Evolutionary conservation across 92 coral and sea anemone genomes (phyloP).

Genomic region (Porites rus): DNA sequence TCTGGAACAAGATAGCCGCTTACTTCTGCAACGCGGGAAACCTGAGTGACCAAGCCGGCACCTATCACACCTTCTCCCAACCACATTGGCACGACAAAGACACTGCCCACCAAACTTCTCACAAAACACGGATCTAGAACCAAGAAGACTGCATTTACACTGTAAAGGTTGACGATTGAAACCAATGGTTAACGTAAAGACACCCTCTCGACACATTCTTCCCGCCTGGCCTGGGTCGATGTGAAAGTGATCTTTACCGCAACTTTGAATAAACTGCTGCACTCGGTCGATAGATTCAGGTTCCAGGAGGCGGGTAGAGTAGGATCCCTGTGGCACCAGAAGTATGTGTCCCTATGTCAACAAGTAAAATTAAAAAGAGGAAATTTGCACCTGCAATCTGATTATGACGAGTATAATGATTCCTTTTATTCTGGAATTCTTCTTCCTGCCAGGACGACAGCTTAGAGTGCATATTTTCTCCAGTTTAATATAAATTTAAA

Average conservation of each 20-base stretch:
- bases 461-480: too few relatives aligned
- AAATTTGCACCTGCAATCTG: too few relatives aligned
- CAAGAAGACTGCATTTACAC: conserved; percentile 80
- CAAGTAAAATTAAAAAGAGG: background rate
- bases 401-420: too few relatives aligned
- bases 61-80: conserved; percentile 87
- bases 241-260: conserved; percentile 79
- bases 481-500: too few relatives aligned
- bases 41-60: conserved; percentile 86
- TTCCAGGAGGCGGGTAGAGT: conserved; percentile 64
- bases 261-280: conserved; percentile 67
- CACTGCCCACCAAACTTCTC: conserved; percentile 92
- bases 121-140: conserved; percentile 77
- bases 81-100: conserved; percentile 74
- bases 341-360: conserved; percentile 70
- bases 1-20: conserved; percentile 31
- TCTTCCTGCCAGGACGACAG: too few relatives aligned
- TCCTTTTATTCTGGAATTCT: too few relatives aligned
- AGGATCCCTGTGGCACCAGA: conserved; percentile 68
- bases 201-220: conserved; percentile 66
- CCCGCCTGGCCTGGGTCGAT: conserved; percentile 56
- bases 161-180: conserved; percentile 73
- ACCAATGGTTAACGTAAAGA: conserved; percentile 81
- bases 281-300: conserved; percentile 74
- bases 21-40: conserved; percentile 92